phyloP scores from a whole-genome alignment of 2,888 invertebrate species.

The Melikaiella ostensackeni region DNA sequence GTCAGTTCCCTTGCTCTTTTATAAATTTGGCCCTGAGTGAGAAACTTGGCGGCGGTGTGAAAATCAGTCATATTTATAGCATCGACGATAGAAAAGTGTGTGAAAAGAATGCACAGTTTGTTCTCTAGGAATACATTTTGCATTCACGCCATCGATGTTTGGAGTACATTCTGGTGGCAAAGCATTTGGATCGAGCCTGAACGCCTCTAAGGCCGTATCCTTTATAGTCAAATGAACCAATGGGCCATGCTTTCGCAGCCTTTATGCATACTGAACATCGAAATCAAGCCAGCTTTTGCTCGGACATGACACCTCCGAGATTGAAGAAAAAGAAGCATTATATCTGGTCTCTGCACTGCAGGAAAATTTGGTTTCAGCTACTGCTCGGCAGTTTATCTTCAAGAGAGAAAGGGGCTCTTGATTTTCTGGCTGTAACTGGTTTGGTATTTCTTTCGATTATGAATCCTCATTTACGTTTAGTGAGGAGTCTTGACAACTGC shows the following conservation, averaged over 20 bases:
- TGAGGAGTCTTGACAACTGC: no score
- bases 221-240: conserved; percentile 80
- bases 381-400: conserved; percentile 77
- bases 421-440: conserved; percentile 72
- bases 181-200: conserved; percentile 88
- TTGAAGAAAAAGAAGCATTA: conserved; percentile 98
- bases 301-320: conserved; percentile 90
- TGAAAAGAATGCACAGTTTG: conserved; percentile 99
- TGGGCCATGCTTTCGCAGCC: no score
- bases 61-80: conserved; percentile 99
- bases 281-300: no score
- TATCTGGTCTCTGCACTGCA: conserved; percentile 98
- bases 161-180: conserved; percentile 96
- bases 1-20: conserved; percentile 92
- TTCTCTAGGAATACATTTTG: conserved; percentile 94
- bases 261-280: no score
- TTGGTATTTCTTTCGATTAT: conserved; percentile 67
- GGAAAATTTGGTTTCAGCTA: conserved; percentile 78
- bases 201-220: conserved; percentile 83
- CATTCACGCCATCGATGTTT: conserved; percentile 95
- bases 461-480: conserved; percentile 75
- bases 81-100: conserved; percentile 97
- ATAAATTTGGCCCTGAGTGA: conserved; percentile 93
- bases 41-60: conserved; percentile 94
- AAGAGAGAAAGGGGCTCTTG: conserved; percentile 79